Conservation (phyloP, 2,888 invertebrate genomes). For the Syritta pipiens region DNA sequence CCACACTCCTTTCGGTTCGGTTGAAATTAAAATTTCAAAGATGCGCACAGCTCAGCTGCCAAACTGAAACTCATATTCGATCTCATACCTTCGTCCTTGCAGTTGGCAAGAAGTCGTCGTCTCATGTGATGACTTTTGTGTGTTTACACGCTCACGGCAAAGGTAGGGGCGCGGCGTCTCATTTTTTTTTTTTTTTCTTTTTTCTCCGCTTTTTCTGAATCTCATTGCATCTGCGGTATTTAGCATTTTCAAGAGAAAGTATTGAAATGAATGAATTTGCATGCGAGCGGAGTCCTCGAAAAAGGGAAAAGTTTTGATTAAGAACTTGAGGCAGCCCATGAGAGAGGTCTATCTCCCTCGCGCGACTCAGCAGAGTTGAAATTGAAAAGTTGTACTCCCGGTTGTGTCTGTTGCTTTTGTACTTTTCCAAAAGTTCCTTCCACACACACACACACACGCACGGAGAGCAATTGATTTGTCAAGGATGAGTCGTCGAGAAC, state of each 20-base stretch:
- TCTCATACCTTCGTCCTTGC: constrained; percentile 20
- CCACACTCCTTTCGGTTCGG: too few relatives aligned
- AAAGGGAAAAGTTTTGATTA: constrained; percentile 62
- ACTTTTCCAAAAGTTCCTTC: neutral
- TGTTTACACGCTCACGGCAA: constrained; percentile 50
- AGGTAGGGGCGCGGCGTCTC: too few relatives aligned
- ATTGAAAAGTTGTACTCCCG: constrained; percentile 41
- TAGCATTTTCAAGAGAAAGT: constrained; percentile 23
- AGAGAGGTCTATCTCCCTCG: too few relatives aligned
- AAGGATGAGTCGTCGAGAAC: too few relatives aligned
- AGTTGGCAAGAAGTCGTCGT: neutral
- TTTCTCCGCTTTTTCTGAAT: neutral
- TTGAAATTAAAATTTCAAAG: neutral
- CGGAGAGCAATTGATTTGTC: constrained; percentile 37
- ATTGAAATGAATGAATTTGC: constrained; percentile 45
- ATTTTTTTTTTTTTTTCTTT: constrained; percentile 10
- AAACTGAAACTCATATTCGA: constrained; percentile 30
- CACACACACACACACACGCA: neutral
- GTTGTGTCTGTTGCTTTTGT: neutral
- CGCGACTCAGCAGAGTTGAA: too few relatives aligned
- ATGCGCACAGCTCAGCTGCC: constrained; percentile 42
- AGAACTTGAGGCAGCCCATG: too few relatives aligned
- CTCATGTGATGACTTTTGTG: constrained; percentile 46
- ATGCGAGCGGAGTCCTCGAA: constrained; percentile 7
- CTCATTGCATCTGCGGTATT: too few relatives aligned